Evolutionary conservation across 2,113 vertebrate species (phyloP).

Genomic region (Hymenochirus boettgeri): DNA sequence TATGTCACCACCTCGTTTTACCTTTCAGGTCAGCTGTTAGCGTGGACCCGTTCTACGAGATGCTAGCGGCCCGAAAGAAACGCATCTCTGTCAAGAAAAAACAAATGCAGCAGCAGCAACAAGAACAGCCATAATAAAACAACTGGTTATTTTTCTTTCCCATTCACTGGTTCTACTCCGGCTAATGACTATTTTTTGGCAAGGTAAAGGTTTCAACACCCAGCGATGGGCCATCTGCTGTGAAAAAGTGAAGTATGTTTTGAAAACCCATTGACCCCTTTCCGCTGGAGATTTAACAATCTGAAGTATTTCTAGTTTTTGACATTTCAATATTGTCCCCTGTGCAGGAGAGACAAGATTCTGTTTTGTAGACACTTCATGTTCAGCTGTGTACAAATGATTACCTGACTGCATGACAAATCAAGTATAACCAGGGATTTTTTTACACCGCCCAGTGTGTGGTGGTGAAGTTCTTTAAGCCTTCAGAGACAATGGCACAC

Average conservation of each 20-base stretch:
- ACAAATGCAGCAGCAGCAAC: conserved; percentile 66
- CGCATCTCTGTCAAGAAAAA: conserved; percentile 91
- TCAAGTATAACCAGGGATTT: too few relatives aligned
- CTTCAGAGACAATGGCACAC: too few relatives aligned
- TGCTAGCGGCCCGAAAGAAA: conserved; percentile 90
- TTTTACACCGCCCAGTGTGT: too few relatives aligned
- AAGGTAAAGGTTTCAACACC: not conserved
- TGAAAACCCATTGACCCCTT: too few relatives aligned
- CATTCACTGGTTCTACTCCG: not conserved
- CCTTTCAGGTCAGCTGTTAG: conserved; percentile 78
- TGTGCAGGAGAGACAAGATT: not conserved
- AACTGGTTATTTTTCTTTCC: not conserved
- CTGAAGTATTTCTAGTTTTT: conserved; percentile 5
- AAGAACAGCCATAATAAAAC: conserved; percentile 26
- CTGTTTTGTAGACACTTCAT: not conserved
- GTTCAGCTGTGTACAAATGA: too few relatives aligned
- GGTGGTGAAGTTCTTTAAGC: too few relatives aligned
- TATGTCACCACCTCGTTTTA: not conserved
- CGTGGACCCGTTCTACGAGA: conserved; percentile 91
- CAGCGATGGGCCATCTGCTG: not conserved
- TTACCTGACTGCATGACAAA: too few relatives aligned
- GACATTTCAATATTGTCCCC: conserved; percentile 1
- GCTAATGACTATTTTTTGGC: conserved; percentile 5
- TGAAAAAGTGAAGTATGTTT: not conserved
- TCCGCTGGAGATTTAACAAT: not conserved